Percentiles rank a stretch among this genome's conserved stretches.
Evolutionary conservation across 2,797 vertebrate genomes (phyloP).

Genomic region (Oceanodroma leucorhoa): DNA sequence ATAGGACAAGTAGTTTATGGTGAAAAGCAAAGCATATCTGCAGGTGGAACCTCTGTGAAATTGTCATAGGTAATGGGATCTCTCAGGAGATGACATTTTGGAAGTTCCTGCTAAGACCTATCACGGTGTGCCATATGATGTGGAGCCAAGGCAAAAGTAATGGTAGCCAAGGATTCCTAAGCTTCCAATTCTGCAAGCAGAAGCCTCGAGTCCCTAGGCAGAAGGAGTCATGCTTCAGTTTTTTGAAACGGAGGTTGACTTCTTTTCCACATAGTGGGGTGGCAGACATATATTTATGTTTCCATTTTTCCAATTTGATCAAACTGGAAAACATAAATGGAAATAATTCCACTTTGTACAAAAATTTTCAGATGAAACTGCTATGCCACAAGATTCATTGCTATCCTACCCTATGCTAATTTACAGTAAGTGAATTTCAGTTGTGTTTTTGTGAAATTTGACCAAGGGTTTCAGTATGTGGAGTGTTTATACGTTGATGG

Average conservation of each 20-base stretch:
- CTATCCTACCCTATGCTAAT: not conserved
- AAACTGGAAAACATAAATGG: not conserved
- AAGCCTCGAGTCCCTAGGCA: rapidly evolving
- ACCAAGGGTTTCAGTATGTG: not conserved
- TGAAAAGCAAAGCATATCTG: not conserved
- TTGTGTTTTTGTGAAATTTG: not conserved
- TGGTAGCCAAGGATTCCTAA: not conserved
- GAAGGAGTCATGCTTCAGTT: not conserved
- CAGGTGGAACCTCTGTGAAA: not conserved
- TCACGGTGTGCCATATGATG: not conserved
- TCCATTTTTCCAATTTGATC: not conserved
- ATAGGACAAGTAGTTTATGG: not conserved
- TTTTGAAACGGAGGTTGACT: not conserved
- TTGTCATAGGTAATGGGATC: not conserved
- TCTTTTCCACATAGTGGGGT: not conserved
- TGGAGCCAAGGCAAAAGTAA: not conserved
- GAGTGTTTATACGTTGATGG: not conserved
- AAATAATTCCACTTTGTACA: not conserved
- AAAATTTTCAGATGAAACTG: not conserved
- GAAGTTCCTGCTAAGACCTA: not conserved
- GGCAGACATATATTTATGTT: not conserved
- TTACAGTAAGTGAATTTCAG: not conserved
- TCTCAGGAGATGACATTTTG: not conserved
- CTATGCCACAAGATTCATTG: not conserved
- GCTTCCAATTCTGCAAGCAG: not conserved